A percentile compares a stretch with the other conserved stretches of the same genome.
These are phyloP conservation scores for Mustela lutreola DNA, from an alignment of 2,113 vertebrate genomes.

Conservation along the genomic window DNA sequence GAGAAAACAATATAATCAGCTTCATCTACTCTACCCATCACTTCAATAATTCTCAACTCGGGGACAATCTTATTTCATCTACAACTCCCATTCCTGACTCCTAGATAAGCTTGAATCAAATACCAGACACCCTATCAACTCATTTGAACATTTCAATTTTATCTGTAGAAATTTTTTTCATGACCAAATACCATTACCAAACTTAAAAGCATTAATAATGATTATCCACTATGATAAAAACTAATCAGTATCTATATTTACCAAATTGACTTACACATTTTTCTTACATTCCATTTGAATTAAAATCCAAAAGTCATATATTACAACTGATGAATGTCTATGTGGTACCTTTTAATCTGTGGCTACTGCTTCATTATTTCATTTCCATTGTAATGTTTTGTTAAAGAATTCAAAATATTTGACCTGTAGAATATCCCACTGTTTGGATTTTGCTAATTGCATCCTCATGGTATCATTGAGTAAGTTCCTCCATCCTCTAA, in stretches of 20 bases:
- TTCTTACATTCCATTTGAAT: not conserved
- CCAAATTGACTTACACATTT: not conserved
- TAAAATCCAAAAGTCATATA: not conserved
- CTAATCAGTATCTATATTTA: not conserved
- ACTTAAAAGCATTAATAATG: not conserved
- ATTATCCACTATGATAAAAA: not conserved
- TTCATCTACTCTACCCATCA: not conserved
- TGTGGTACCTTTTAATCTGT: not conserved
- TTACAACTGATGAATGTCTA: not conserved
- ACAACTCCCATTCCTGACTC: not conserved
- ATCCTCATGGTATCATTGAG: not conserved
- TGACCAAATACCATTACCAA: not conserved
- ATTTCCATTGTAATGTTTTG: not conserved
- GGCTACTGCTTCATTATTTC: not conserved
- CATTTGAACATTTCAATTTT: not conserved
- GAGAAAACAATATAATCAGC: not conserved
- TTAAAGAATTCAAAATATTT: not conserved
- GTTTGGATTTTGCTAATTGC: not conserved
- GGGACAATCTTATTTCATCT: not conserved
- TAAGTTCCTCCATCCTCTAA: no score
- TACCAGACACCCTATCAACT: not conserved
- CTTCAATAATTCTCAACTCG: not conserved
- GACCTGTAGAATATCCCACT: not conserved
- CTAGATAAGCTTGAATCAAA: not conserved
- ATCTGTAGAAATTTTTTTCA: not conserved